These are phyloP conservation scores for Gambusia yucatana DNA, from an alignment of 2,797 vertebrate genomes.

Conservation along the genomic window DNA sequence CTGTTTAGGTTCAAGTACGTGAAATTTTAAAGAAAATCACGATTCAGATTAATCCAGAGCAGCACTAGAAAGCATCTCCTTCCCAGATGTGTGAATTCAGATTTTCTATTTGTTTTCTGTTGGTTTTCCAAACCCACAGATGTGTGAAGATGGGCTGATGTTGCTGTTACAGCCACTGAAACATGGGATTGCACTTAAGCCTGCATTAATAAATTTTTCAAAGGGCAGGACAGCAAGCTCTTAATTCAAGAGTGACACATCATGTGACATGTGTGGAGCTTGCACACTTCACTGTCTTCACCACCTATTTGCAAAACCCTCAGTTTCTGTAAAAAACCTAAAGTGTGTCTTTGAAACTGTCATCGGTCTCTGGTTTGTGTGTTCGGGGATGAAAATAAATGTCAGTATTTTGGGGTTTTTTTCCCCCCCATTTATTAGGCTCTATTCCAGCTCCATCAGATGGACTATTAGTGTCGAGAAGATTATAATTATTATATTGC, in stretches of 20 bases:
- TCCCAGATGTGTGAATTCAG: constrained; percentile 4
- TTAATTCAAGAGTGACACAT: constrained; percentile 8
- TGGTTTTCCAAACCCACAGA: neutral
- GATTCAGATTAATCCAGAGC: neutral
- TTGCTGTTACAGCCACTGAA: constrained; percentile 20
- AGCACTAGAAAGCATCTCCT: neutral
- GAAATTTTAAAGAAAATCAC: neutral
- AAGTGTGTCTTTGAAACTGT: neutral
- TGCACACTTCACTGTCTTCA: neutral
- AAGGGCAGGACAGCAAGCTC: constrained; percentile 2
- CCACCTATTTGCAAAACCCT: neutral
- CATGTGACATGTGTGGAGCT: neutral
- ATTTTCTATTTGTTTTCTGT: constrained; percentile 4
- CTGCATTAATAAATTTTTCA: constrained; percentile 10
- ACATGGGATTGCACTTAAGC: constrained; percentile 36
- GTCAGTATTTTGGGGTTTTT: neutral
- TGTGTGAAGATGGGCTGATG: constrained; percentile 20
- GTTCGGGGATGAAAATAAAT: neutral
- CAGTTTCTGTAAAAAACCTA: neutral
- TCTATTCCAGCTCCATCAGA: neutral
- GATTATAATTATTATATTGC: constrained; percentile 14
- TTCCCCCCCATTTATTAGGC: neutral
- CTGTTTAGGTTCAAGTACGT: neutral
- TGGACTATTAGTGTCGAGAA: constrained; percentile 6
- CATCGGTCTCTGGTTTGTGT: neutral